Percentiles rank a stretch among this genome's conserved stretches.
Evolutionary conservation across 2,113 vertebrate genomes (phyloP).

Genomic region (Fregata magnificens): DNA sequence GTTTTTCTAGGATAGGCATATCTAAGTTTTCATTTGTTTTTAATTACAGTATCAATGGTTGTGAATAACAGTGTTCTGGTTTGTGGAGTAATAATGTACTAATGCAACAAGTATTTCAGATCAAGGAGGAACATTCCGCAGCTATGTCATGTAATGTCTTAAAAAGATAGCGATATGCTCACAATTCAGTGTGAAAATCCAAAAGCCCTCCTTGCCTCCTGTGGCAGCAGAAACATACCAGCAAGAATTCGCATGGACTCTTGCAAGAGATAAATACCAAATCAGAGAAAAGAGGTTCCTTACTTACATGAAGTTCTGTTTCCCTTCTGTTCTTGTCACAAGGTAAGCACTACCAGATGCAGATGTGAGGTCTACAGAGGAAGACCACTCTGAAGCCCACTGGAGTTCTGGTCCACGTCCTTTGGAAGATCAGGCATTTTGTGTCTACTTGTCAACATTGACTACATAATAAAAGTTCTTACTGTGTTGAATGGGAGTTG

Average conservation of each 20-base stretch:
- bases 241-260: background rate
- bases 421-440: background rate
- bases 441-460: background rate
- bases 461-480: background rate
- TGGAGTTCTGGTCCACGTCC: background rate
- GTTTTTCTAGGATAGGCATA: background rate
- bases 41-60: background rate
- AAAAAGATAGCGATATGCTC: rapidly evolving
- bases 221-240: background rate
- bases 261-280: background rate
- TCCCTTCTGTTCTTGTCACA: background rate
- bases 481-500: background rate
- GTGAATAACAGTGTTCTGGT: background rate
- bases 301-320: background rate
- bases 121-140: background rate
- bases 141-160: background rate
- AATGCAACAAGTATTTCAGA: background rate
- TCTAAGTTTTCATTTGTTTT: background rate
- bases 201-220: background rate
- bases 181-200: background rate
- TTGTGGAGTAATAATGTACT: background rate
- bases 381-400: background rate
- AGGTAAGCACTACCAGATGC: background rate
- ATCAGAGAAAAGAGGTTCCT: background rate
- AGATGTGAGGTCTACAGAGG: background rate